These are phyloP conservation scores for Rattus rattus DNA, from an alignment of 2,113 vertebrate species.

Conservation along the genomic window DNA sequence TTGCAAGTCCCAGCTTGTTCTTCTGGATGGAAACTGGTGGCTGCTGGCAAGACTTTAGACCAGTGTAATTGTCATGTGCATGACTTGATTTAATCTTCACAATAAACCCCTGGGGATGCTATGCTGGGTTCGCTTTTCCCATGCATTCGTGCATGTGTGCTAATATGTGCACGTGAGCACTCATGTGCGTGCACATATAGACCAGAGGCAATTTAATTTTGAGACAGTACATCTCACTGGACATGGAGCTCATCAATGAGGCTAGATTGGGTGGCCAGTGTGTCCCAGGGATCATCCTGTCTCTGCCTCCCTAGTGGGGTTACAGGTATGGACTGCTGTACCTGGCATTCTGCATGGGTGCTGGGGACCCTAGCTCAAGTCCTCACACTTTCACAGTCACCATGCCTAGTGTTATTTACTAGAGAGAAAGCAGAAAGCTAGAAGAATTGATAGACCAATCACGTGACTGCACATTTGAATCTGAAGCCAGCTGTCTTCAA, in stretches of 20 bases:
- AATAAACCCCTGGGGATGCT: neutral
- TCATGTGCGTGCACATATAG: neutral
- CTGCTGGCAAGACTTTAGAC: no score
- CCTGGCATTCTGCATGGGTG: neutral
- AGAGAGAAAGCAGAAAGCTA: neutral
- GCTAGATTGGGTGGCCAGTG: neutral
- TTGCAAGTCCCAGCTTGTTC: neutral
- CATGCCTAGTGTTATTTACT: neutral
- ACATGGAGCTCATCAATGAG: neutral
- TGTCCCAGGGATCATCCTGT: neutral
- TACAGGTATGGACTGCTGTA: neutral
- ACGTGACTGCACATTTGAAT: conserved; percentile 3
- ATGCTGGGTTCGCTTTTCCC: no score
- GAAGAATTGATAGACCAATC: neutral
- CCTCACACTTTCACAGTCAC: neutral
- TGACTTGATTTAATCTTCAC: neutral
- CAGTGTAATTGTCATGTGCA: neutral
- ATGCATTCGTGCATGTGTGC: neutral
- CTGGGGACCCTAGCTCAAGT: neutral
- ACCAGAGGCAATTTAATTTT: neutral
- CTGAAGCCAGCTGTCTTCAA: neutral
- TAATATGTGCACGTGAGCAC: neutral
- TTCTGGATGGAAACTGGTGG: neutral
- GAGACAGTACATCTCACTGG: neutral
- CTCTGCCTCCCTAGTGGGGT: neutral